Evolutionary conservation across 2,113 vertebrate genomes (phyloP).

Genomic region (Neodontobutis hainanensis): DNA sequence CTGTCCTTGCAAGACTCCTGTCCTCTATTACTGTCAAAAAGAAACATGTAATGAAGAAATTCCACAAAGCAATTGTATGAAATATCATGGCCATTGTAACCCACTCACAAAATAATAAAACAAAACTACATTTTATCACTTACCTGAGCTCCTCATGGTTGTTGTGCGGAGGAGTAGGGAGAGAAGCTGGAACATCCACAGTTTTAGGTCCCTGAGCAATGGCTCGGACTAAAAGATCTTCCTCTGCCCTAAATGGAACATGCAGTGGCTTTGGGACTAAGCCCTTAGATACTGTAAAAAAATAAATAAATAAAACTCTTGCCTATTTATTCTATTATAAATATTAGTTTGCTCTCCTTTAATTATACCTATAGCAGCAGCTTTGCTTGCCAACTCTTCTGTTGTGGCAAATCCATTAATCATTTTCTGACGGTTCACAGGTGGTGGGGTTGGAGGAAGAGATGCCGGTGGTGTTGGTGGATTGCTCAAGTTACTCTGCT

Average conservation of each 20-base stretch:
- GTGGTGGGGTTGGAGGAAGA: constrained; percentile 96
- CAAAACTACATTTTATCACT: neutral
- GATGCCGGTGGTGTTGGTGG: constrained; percentile 97
- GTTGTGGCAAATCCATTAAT: constrained; percentile 96
- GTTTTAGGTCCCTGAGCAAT: constrained; percentile 94
- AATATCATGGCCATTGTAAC: neutral
- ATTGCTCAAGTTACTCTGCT: constrained; percentile 99
- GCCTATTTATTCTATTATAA: neutral
- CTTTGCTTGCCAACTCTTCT: constrained; percentile 93
- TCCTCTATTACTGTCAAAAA: constrained; percentile 75
- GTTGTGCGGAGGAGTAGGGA: constrained; percentile 97
- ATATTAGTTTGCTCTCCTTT: constrained; percentile 44
- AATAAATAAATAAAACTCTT: neutral
- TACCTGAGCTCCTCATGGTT: constrained; percentile 97
- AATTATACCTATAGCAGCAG: constrained; percentile 84
- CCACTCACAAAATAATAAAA: neutral
- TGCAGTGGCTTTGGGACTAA: constrained; percentile 89
- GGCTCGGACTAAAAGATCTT: constrained; percentile 90
- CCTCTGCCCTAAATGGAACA: constrained; percentile 89
- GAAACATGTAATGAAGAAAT: constrained; percentile 13
- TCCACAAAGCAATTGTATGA: neutral
- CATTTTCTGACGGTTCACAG: constrained; percentile 94
- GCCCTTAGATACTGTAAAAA: constrained; percentile 84
- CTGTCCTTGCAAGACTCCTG: constrained; percentile 91
- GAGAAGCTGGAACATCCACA: constrained; percentile 95